These are phyloP conservation scores for Arctocebus calabarensis DNA, from an alignment of 2,797 vertebrate species.

Conservation along the genomic window DNA sequence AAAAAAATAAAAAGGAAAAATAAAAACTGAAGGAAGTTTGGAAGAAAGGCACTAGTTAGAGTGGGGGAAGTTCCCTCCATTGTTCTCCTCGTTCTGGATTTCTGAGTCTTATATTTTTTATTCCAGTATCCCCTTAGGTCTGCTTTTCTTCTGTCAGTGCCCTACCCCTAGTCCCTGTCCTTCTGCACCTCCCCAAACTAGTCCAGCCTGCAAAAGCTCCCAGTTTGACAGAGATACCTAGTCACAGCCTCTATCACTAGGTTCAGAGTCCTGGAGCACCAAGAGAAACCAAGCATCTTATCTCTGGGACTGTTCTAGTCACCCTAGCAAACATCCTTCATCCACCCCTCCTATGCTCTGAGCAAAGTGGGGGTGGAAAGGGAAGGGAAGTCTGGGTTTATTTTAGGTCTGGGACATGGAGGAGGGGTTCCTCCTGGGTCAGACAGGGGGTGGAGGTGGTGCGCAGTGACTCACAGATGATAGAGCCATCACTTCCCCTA, in stretches of 20 bases:
- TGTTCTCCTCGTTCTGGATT: neutral
- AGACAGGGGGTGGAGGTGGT: conserved; percentile 61
- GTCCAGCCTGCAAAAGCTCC: neutral
- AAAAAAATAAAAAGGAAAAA: neutral
- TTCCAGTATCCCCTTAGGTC: neutral
- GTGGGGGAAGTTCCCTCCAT: neutral
- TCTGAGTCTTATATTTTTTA: neutral
- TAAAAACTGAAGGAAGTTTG: conserved; percentile 55
- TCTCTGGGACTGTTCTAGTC: neutral
- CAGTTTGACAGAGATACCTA: neutral
- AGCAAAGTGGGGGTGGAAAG: conserved; percentile 13
- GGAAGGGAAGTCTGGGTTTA: conserved; percentile 54
- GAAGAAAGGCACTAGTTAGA: neutral
- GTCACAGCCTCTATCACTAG: neutral
- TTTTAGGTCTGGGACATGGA: conserved; percentile 56
- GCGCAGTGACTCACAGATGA: conserved; percentile 75
- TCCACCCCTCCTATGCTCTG: neutral
- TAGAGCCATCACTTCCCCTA: conserved; percentile 62
- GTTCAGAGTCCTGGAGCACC: neutral
- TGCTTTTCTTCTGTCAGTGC: neutral
- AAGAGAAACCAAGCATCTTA: neutral
- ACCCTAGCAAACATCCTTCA: neutral
- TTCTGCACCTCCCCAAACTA: neutral
- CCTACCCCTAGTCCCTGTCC: neutral
- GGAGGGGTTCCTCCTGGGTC: conserved; percentile 50